phyloP scores from a whole-genome alignment of 2,888 invertebrate genomes.

The Brenthis hecate region DNA sequence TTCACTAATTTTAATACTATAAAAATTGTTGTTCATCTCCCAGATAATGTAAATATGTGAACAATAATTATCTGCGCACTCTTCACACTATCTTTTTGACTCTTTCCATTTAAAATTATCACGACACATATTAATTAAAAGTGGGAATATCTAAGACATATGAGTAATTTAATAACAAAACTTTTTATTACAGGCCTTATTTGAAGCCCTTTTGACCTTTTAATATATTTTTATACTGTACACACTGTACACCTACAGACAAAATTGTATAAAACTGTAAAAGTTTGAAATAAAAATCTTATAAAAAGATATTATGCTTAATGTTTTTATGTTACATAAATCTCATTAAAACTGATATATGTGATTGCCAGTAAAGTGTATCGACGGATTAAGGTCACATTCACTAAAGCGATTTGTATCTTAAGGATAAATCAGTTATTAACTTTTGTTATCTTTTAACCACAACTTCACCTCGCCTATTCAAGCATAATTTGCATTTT shows the following conservation, averaged over 20 bases:
- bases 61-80: background rate
- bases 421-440: constrained; percentile 14
- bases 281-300: background rate
- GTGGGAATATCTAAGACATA: no score
- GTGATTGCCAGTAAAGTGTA: constrained; percentile 13
- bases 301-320: background rate
- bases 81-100: background rate
- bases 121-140: no score
- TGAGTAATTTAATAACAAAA: no score
- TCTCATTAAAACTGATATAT: constrained; percentile 19
- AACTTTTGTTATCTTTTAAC: background rate
- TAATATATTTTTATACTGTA: no score
- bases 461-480: no score
- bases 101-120: no score
- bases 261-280: no score
- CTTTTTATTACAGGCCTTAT: no score
- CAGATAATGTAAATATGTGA: background rate
- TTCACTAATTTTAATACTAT: background rate
- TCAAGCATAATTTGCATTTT: no score
- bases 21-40: background rate
- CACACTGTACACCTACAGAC: no score
- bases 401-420: constrained; percentile 11
- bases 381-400: constrained; percentile 26
- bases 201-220: no score
- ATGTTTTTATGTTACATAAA: background rate